These are phyloP conservation scores for Andrena marginata DNA, from an alignment of 2,888 invertebrate genomes.

Conservation along the genomic window DNA sequence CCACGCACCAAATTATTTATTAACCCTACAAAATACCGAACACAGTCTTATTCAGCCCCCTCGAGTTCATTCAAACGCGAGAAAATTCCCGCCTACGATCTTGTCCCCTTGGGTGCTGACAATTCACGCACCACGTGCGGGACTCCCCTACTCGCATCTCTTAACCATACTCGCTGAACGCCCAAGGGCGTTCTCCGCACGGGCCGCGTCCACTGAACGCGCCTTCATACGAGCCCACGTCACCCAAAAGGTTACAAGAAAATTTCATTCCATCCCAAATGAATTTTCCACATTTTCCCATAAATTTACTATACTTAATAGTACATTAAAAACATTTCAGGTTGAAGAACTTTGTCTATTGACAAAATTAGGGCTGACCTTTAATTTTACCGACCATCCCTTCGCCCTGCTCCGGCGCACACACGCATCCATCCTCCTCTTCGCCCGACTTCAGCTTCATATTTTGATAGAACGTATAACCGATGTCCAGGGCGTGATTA, in stretches of 20 bases:
- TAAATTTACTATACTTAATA: not conserved
- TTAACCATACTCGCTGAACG: too few relatives aligned
- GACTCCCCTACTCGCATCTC: too few relatives aligned
- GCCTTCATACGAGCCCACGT: too few relatives aligned
- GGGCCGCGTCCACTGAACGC: too few relatives aligned
- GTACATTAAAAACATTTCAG: too few relatives aligned
- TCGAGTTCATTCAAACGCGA: not conserved
- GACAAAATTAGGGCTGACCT: conserved; percentile 44
- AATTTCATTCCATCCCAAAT: too few relatives aligned
- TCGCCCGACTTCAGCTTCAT: conserved; percentile 26
- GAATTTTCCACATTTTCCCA: not conserved
- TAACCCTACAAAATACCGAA: conserved; percentile 1
- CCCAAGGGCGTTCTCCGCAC: too few relatives aligned
- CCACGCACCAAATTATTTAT: conserved; percentile 1
- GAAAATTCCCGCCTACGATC: not conserved
- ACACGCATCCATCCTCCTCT: not conserved
- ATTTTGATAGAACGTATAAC: conserved; percentile 53
- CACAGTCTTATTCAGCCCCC: not conserved
- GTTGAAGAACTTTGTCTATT: not conserved
- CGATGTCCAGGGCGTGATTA: conserved; percentile 74
- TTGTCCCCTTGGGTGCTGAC: too few relatives aligned
- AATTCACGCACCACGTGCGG: too few relatives aligned
- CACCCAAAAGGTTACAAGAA: too few relatives aligned
- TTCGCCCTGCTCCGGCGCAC: not conserved
- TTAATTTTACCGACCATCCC: conserved; percentile 49